Evolutionary conservation across 2,113 vertebrate genomes (phyloP), one percentile per base, ranked within the genome.

Genomic region (Zosterops borbonicus): DNA sequence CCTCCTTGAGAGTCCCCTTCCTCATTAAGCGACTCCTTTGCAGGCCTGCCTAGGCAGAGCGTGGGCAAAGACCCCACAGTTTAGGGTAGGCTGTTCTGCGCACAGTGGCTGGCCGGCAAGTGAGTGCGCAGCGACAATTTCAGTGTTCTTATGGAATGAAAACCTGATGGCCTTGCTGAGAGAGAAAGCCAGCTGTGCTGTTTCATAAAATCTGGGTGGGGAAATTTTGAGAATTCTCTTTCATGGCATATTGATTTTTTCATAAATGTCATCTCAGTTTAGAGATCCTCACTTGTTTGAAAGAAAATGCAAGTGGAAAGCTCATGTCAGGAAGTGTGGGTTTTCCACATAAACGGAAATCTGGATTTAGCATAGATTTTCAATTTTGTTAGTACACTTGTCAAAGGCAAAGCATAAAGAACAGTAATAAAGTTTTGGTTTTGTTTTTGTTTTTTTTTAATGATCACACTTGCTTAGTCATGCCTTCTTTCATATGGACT

Each of bases 201-300:
- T 92, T 92, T 96, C 74, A 41, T 75, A 84, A 94, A 59, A 88
- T 75, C 11, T 52, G 13, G 49, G 68, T 91, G 86, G 52, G 64
- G 79, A 95, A 95, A 92, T 37, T 73, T 89, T 86, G 83, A 80
- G 81, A 83, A 75, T 88, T 96, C 76, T 94, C 59, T 94, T 94
- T 56, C 77, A 85, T 37, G 35, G 6, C 74, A 22, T 60, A 95
- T 82, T 73, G 63, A 52, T 35, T 94, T 79, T 77, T 81, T 91
- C 37, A 87, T 85, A 93, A 73, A 82, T 85, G 27, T 77, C 69
- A 70, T 55, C 69, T 28, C n/a, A 85, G 58, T 82, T 90, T 95
- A 70, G 58, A 77, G 42, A 89, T 53, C 94, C 69, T 91, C 19
- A 70, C 46, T 89, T 77, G 20, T 82, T 71, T 94, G 62, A 88